Base-by-base conservation (phyloP, 1,140 invertebrate genomes). In the Eubasilissa regina region DNA sequence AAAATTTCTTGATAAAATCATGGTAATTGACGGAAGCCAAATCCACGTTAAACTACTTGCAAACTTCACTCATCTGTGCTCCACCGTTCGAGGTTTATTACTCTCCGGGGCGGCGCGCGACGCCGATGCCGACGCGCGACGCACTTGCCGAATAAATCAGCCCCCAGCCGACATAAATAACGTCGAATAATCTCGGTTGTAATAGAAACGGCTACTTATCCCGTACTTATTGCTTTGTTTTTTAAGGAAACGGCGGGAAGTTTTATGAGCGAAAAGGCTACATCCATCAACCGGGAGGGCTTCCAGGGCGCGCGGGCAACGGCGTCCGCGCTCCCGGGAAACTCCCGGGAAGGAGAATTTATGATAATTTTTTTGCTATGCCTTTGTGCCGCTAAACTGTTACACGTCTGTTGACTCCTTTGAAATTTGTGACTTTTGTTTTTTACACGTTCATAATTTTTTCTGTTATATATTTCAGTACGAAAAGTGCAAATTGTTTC, bases 181-280 rank as follows among this genome's bases (percentile, higher is more conserved):
- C 45, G 48, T 68, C 19, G 15, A 68, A 68, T 47, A 68, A 68
- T 68, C 64, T 48, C 64, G 15, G 64, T 45, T 9, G 35, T 19
- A 17, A 17, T 68, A 68, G 64, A 48, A 68, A 17, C 15, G 64
- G 64, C 64, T 68, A 47, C 19, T 68, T 68, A 68, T 68, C 64
- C 64, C 35, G 19, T 45, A 17, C 44, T 68, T 68, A 68, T 68
- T 68, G 35, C 64, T 47, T 68, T 68, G 64, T 68, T 68, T 68
- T 45, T 68, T 45, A 48, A 45, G 64, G 64, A 68, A 68, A 48
- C 45, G 64, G 6, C 44, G 43, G 64, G 10, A 68, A 68, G 64
- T 68, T 68, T 68, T 68, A 68, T 68, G 64, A 68, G 64, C 43
- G 64, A 45, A 21, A 47, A 68, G 45, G 64, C 15, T n/a, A 12